Base-by-base conservation (phyloP, 2,888 invertebrate genomes). In the Scaptomyza flava region DNA sequence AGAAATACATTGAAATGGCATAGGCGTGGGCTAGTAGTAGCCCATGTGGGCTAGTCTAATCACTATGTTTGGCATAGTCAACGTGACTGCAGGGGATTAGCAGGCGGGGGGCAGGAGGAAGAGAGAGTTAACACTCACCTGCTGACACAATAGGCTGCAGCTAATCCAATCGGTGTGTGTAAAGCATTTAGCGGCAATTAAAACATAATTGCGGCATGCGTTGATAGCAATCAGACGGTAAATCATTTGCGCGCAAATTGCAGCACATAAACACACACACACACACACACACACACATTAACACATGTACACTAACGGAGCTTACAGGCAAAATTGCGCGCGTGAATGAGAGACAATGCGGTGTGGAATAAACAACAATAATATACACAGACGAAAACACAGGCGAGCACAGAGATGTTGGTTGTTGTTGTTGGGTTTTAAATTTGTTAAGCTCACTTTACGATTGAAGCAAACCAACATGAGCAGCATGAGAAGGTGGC, bases 171-270 rank as follows among this genome's bases (percentile, higher is more conserved):
- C 38, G 68, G 76, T 70, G 81, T 77, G 81, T 68, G 73, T 84
- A 72, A 87, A 72, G 73, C 87, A 87, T 87, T 84, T 80, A 87
- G 70, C 78, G 63, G 63, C 87, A 84, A 84, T 84, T 84, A 84
- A 84, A 87, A 80, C 87, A 78, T 84, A 84, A 84, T 84, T 84
- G 87, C 84, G 79, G 82, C 72, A 76, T 66, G 67, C 62, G 80
- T 72, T 76, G 87, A 84, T 84, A 78, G 64, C 77, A 79, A 85
- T 78, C 82, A 63, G 58, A 59, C 71, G 65, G 72, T 84, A 80
- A 84, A 84, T 84, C 85, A 87, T 84, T 78, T 69, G 64, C 14
- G 57, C 67, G 47, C 69, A 67, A 72, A 79, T 74, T 74, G 62
- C 75, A 69, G 57, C 64, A 42, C 66, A 53, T 51, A 67, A 71